Evolutionary conservation across 1,140 invertebrate species (phyloP).

Genomic region (Bursaphelenchus mucronatus): DNA sequence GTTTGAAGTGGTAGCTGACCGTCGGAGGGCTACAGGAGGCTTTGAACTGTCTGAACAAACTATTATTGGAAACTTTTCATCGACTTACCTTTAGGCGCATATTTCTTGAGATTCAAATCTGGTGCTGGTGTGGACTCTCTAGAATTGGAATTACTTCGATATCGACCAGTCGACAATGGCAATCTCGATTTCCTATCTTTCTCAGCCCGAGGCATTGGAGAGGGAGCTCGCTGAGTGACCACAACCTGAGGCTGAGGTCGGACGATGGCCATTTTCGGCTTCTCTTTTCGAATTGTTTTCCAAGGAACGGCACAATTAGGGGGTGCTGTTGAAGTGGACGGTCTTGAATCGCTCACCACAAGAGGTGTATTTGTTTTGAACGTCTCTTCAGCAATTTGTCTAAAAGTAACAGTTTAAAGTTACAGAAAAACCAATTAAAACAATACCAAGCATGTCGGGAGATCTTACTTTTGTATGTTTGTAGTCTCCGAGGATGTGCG

Average conservation of each 20-base stretch:
- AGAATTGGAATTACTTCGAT: slow-evolving; percentile 5
- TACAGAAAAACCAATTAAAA: too few relatives aligned
- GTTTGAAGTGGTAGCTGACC: slow-evolving; percentile 32
- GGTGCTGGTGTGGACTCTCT: slow-evolving; percentile 9
- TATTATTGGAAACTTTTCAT: slow-evolving; percentile 20
- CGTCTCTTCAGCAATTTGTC: too few relatives aligned
- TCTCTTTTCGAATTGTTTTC: slow-evolving; percentile 32
- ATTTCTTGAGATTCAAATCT: slow-evolving; percentile 24
- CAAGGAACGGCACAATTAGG: slow-evolving; percentile 16
- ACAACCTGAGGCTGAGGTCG: slow-evolving; percentile 46
- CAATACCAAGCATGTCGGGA: too few relatives aligned
- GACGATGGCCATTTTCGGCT: slow-evolving; percentile 47
- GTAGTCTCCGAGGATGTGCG: too few relatives aligned
- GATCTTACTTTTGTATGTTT: too few relatives aligned
- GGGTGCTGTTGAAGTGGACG: too few relatives aligned
- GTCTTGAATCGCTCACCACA: too few relatives aligned
- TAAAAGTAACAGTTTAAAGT: too few relatives aligned
- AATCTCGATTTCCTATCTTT: slow-evolving; percentile 20
- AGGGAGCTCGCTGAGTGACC: slow-evolving; percentile 36
- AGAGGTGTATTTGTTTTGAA: too few relatives aligned
- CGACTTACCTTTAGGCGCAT: slow-evolving; percentile 11
- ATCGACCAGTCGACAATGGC: slow-evolving; percentile 34
- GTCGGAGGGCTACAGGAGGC: slow-evolving; percentile 14
- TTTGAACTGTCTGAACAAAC: slow-evolving; percentile 18
- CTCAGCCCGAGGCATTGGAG: slow-evolving; percentile 33